Conservation (phyloP, 2,888 invertebrate genomes). For the Zele albiditarsus region DNA sequence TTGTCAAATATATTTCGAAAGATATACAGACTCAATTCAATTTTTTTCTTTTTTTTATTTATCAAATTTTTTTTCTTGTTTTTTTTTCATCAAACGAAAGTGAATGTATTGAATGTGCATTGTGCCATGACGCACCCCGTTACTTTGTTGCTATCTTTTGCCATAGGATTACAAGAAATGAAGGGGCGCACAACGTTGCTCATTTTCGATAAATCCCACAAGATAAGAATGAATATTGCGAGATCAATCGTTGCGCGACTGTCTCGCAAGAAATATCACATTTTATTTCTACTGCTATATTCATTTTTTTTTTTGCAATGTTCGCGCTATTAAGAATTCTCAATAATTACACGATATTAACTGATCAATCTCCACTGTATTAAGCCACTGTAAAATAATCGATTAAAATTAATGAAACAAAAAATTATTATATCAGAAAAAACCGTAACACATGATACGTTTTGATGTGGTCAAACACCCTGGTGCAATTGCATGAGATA, state of each 20-base stretch:
- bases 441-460: not conserved
- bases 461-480: constrained; percentile 3
- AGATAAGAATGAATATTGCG: constrained; percentile 12
- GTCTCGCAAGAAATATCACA: not conserved
- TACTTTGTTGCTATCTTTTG: not conserved
- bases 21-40: not conserved
- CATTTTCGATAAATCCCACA: constrained; percentile 8
- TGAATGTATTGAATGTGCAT: constrained; percentile 43
- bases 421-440: not conserved
- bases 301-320: not conserved
- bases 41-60: constrained; percentile 27
- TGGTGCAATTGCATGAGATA: constrained; percentile 10
- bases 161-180: not conserved
- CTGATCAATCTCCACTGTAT: not conserved
- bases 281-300: not conserved
- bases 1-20: constrained; percentile 47
- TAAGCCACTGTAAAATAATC: not conserved
- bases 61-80: not conserved
- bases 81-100: constrained; percentile 46
- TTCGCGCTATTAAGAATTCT: not conserved
- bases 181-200: constrained; percentile 19
- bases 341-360: not conserved
- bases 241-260: not conserved
- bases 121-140: constrained; percentile 21
- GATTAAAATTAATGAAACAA: not conserved